These are phyloP conservation scores for Lutraria lutraria DNA, from an alignment of 2,888 invertebrate genomes.

Conservation along the genomic window DNA sequence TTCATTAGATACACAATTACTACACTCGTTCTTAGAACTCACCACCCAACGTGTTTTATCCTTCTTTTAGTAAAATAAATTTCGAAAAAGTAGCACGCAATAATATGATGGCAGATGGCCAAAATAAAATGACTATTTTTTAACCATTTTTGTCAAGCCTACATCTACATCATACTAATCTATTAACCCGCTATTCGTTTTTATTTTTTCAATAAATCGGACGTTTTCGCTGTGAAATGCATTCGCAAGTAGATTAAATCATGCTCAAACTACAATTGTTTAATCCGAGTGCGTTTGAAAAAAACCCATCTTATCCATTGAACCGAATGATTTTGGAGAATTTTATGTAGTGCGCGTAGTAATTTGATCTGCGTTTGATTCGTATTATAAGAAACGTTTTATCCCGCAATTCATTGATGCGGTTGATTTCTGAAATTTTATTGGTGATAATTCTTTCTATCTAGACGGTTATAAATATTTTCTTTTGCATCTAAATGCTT, in stretches of 20 bases:
- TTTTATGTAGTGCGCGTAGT: not conserved
- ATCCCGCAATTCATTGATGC: not conserved
- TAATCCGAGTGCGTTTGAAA: not conserved
- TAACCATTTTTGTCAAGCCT: no score
- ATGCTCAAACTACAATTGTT: not conserved
- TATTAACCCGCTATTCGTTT: no score
- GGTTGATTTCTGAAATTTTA: not conserved
- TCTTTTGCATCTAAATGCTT: conserved; percentile 15
- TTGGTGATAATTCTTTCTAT: not conserved
- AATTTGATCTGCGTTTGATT: conserved; percentile 7
- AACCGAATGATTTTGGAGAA: conserved; percentile 4
- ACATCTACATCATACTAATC: no score
- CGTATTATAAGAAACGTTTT: conserved; percentile 5
- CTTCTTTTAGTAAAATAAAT: no score
- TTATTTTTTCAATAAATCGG: not conserved
- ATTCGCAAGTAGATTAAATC: not conserved
- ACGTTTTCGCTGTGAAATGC: not conserved
- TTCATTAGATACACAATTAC: no score
- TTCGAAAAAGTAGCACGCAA: no score
- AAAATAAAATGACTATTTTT: no score
- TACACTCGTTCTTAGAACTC: no score
- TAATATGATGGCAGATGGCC: no score
- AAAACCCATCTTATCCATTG: not conserved
- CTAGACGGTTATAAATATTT: not conserved
- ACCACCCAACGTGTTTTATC: no score